phyloP scores from a whole-genome alignment of 2,888 invertebrate genomes.

The Apodemia duryi region DNA sequence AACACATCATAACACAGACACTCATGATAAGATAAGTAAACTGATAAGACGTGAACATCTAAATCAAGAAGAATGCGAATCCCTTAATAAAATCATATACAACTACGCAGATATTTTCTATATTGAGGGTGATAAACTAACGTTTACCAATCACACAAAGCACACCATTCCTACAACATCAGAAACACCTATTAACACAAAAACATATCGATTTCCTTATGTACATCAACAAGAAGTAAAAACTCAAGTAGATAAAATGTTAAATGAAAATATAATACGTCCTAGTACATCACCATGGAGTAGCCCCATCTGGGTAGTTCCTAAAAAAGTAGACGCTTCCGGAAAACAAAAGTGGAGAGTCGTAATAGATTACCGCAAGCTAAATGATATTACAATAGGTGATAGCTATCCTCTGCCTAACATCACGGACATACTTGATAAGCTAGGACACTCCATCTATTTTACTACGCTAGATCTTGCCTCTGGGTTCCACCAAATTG shows the following conservation, averaged over 20 bases:
- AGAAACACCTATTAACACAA: constrained; percentile 36
- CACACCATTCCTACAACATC: constrained; percentile 36
- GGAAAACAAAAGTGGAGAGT: constrained; percentile 35
- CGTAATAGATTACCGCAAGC: constrained; percentile 29
- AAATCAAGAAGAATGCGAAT: constrained; percentile 29
- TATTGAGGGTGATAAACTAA: constrained; percentile 30
- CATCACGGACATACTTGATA: constrained; percentile 31
- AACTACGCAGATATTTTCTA: constrained; percentile 33
- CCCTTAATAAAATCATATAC: constrained; percentile 28
- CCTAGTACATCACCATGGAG: constrained; percentile 32
- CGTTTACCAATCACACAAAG: constrained; percentile 34
- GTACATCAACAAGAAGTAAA: constrained; percentile 37
- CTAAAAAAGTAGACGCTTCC: constrained; percentile 33
- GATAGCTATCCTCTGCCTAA: constrained; percentile 31
- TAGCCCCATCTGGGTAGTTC: constrained; percentile 33
- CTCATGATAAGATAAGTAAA: neutral
- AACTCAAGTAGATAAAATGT: constrained; percentile 33
- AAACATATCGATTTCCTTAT: constrained; percentile 39
- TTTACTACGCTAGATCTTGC: constrained; percentile 33
- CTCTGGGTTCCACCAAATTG: constrained; percentile 32
- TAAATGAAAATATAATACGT: constrained; percentile 33
- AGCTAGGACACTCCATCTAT: constrained; percentile 31
- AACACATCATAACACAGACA: neutral
- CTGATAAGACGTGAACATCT: constrained; percentile 25
- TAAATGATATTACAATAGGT: constrained; percentile 29